Percentiles rank a stretch among this genome's conserved stretches.
These are phyloP conservation scores for Scaptomyza parva DNA, from an alignment of 2,888 invertebrate genomes.

Conservation along the genomic window DNA sequence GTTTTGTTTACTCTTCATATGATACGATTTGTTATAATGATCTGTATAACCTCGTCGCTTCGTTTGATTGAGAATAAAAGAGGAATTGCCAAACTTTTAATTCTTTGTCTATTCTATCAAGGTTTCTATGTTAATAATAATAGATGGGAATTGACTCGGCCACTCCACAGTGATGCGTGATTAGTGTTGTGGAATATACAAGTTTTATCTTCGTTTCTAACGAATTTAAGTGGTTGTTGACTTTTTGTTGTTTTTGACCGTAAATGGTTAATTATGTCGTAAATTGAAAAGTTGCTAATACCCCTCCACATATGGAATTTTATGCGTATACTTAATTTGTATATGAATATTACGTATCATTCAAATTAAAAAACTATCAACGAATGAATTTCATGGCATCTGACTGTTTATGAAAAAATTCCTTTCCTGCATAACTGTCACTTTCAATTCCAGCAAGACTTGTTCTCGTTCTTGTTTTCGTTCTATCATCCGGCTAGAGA, in stretches of 20 bases:
- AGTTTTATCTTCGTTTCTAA: conserved; percentile 1
- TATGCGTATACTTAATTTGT: background rate
- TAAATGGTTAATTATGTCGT: conserved; percentile 2
- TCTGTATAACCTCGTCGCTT: conserved; percentile 40
- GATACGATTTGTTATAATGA: conserved; percentile 34
- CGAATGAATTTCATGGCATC: no score
- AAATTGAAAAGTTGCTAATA: background rate
- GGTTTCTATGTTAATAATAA: conserved; percentile 46
- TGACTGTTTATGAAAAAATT: no score
- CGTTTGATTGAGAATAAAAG: conserved; percentile 42
- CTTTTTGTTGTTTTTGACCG: background rate
- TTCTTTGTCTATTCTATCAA: conserved; percentile 29
- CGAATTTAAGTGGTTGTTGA: conserved; percentile 19
- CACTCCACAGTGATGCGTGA: conserved; percentile 22
- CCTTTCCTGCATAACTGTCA: conserved; percentile 10
- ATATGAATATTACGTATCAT: background rate
- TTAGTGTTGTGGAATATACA: conserved; percentile 23
- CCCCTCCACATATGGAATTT: background rate
- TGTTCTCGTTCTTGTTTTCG: background rate
- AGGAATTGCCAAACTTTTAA: conserved; percentile 43
- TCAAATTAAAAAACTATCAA: no score
- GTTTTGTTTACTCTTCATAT: conserved; percentile 27
- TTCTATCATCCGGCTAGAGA: background rate
- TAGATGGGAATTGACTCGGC: conserved; percentile 24
- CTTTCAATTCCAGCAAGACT: conserved; percentile 11